phyloP scores from a whole-genome alignment of 30 jellyfish, hydroid and myxozoan genomes.

The Phacellophora camtschatica region DNA sequence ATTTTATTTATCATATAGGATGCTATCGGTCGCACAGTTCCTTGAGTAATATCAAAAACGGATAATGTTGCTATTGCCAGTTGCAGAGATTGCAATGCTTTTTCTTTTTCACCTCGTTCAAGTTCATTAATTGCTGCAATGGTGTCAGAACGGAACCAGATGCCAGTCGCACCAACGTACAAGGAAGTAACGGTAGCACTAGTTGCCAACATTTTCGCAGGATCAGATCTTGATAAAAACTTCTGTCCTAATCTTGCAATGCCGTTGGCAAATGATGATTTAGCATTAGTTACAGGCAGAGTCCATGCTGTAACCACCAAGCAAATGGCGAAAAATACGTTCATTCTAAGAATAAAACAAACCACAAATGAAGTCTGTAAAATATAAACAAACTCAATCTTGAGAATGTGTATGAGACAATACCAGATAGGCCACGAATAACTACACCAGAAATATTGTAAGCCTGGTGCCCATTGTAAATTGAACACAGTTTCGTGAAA shows the following conservation, averaged over 20 bases:
- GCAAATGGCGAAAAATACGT: neutral
- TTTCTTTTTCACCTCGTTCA: conserved; percentile 2
- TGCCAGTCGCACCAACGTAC: neutral
- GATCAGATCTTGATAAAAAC: neutral
- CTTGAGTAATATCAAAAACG: conserved; percentile 2
- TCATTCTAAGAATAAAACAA: neutral
- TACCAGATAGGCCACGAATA: no score
- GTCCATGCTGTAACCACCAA: neutral
- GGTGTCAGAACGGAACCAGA: conserved; percentile 3
- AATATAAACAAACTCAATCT: no score
- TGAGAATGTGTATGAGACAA: no score
- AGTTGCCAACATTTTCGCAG: neutral
- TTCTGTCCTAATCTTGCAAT: neutral
- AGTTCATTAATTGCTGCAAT: neutral
- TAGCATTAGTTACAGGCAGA: neutral
- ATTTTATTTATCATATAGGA: neutral
- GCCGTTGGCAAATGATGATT: neutral
- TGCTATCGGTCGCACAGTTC: neutral
- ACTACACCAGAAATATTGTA: no score
- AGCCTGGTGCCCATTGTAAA: no score
- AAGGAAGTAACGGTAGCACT: neutral
- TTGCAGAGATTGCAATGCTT: neutral
- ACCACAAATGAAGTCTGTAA: neutral
- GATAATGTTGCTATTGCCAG: neutral
- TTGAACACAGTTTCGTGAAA: no score